phyloP scores from a whole-genome alignment of 2,888 invertebrate species.

The Pegoplata infirma region DNA sequence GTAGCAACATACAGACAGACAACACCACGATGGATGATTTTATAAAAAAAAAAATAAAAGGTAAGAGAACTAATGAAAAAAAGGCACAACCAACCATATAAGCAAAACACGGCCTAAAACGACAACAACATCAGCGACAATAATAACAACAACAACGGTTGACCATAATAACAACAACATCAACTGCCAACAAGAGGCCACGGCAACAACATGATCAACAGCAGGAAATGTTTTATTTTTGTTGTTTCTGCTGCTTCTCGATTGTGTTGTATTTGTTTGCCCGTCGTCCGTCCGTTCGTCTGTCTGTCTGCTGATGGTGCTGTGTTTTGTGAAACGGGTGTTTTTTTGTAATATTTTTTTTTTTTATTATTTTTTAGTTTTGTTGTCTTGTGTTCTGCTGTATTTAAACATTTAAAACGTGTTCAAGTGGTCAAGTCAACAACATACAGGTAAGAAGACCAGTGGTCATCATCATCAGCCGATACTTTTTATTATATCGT shows the following conservation, averaged over 20 bases:
- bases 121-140: conserved; percentile 31
- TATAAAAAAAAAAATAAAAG: conserved; percentile 24
- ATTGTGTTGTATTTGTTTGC: conserved; percentile 8
- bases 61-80: conserved; percentile 4
- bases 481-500: conserved; percentile 25
- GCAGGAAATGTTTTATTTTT: conserved; percentile 53
- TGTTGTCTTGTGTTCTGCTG: conserved; percentile 23
- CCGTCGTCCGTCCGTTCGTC: no score
- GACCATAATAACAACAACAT: conserved; percentile 12
- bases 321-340: conserved; percentile 30
- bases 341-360: conserved; percentile 43
- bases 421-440: conserved; percentile 50
- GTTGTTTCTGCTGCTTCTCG: conserved; percentile 19
- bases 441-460: conserved; percentile 43
- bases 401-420: conserved; percentile 42
- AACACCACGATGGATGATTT: conserved; percentile 48
- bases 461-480: conserved; percentile 30
- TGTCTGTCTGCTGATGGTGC: conserved; percentile 28
- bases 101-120: conserved; percentile 53
- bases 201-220: conserved; percentile 48
- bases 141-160: conserved; percentile 7
- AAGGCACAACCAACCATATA: conserved; percentile 42
- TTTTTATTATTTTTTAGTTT: no score
- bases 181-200: conserved; percentile 26
- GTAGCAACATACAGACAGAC: conserved; percentile 28